Evolutionary conservation across 2,888 invertebrate species (phyloP).

Genomic region (Apotomis turbidana): DNA sequence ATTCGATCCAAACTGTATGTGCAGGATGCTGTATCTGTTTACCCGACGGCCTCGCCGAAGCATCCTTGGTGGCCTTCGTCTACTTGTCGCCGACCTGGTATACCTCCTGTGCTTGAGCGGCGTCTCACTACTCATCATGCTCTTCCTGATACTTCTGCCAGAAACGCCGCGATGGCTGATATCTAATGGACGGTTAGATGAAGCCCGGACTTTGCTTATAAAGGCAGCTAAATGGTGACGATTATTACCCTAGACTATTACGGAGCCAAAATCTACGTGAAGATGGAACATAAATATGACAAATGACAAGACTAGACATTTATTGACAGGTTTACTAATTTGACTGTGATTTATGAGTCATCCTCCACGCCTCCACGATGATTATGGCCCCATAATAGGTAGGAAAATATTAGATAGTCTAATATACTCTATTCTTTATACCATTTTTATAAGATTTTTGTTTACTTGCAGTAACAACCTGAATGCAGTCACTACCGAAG

Average conservation of each 20-base stretch:
- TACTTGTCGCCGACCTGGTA: slow-evolving; percentile 56
- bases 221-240: slow-evolving; percentile 63
- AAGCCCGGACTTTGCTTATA: slow-evolving; percentile 55
- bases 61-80: slow-evolving; percentile 55
- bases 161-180: slow-evolving; percentile 70
- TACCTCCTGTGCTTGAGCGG: slow-evolving; percentile 53
- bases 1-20: neutral
- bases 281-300: no score
- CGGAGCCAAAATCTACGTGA: no score
- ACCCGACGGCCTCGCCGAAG: slow-evolving; percentile 55
- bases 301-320: no score
- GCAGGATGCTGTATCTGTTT: slow-evolving; percentile 49
- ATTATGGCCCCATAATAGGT: no score
- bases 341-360: no score
- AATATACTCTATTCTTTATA: neutral
- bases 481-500: slow-evolving; percentile 51
- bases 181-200: slow-evolving; percentile 54
- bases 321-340: no score
- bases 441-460: no score
- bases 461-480: slow-evolving; percentile 56
- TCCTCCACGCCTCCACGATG: no score
- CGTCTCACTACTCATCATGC: slow-evolving; percentile 51
- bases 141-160: slow-evolving; percentile 55
- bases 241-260: neutral
- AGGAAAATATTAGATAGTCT: no score